These are phyloP conservation scores for Epizoanthus stellaris DNA, from an alignment of 92 coral and sea anemone genomes.

Conservation along the genomic window DNA sequence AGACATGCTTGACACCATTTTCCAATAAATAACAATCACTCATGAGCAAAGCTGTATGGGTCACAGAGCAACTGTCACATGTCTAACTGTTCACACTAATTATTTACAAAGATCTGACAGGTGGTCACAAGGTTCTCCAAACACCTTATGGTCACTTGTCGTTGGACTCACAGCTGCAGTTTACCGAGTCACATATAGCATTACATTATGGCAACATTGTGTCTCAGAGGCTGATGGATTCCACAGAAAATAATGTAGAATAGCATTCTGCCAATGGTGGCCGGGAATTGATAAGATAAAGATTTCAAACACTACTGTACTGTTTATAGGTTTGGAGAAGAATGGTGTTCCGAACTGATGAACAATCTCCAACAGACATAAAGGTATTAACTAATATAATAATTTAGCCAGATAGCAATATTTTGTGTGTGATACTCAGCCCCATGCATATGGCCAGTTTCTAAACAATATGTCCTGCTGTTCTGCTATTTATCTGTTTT, in stretches of 20 bases:
- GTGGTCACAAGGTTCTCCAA: neutral
- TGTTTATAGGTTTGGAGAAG: neutral
- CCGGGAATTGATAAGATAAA: neutral
- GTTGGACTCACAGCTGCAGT: neutral
- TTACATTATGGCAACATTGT: too few relatives aligned
- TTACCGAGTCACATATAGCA: neutral
- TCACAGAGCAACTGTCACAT: constrained; percentile 13
- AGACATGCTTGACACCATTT: constrained; percentile 24
- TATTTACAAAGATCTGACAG: constrained; percentile 17
- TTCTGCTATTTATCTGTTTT: too few relatives aligned
- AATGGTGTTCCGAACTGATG: constrained; percentile 22
- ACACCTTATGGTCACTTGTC: neutral
- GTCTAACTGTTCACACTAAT: constrained; percentile 2
- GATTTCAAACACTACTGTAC: neutral
- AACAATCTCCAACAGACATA: neutral
- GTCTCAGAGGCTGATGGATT: too few relatives aligned
- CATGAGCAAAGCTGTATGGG: constrained; percentile 15
- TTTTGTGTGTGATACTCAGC: too few relatives aligned
- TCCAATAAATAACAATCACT: constrained; percentile 11
- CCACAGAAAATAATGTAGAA: too few relatives aligned
- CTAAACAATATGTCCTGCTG: too few relatives aligned
- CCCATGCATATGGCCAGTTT: too few relatives aligned
- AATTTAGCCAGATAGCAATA: too few relatives aligned
- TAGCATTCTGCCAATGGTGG: neutral
- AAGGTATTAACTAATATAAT: constrained; percentile 9